Conservation (phyloP, 2,113 vertebrate species). For the Odobenus rosmarus region DNA sequence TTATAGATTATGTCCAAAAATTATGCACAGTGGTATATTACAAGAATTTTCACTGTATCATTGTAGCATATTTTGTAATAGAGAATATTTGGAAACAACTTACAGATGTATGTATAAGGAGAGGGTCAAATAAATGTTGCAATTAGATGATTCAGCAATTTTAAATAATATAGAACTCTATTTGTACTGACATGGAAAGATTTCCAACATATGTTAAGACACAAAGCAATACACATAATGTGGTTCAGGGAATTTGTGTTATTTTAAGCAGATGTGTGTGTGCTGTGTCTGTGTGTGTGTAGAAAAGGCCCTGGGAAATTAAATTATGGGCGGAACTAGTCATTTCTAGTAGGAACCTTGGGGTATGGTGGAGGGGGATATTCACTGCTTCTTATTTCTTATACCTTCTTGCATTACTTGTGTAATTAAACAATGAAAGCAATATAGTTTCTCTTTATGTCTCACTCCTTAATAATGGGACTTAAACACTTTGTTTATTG, state of each 20-base stretch:
- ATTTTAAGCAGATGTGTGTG: not conserved
- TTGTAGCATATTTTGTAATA: not conserved
- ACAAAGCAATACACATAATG: not conserved
- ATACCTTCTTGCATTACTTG: not conserved
- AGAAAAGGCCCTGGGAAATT: not conserved
- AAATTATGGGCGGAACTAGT: not conserved
- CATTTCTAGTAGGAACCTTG: not conserved
- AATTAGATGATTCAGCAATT: not conserved
- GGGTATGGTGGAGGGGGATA: rapidly evolving
- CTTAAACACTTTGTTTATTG: not conserved
- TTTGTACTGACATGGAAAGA: not conserved
- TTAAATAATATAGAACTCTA: not conserved
- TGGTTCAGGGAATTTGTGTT: not conserved
- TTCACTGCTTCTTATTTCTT: not conserved
- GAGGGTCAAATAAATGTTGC: not conserved
- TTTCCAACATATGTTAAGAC: not conserved
- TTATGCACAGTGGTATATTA: not conserved
- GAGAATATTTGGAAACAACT: not conserved
- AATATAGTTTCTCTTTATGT: not conserved
- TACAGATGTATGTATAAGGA: not conserved
- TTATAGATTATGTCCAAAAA: not conserved
- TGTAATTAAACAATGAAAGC: not conserved
- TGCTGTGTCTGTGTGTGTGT: not conserved
- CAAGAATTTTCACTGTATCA: not conserved
- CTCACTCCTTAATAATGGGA: not conserved